phyloP scores from a whole-genome alignment of 1,140 invertebrate genomes.

The Brachionus manjavacas region DNA sequence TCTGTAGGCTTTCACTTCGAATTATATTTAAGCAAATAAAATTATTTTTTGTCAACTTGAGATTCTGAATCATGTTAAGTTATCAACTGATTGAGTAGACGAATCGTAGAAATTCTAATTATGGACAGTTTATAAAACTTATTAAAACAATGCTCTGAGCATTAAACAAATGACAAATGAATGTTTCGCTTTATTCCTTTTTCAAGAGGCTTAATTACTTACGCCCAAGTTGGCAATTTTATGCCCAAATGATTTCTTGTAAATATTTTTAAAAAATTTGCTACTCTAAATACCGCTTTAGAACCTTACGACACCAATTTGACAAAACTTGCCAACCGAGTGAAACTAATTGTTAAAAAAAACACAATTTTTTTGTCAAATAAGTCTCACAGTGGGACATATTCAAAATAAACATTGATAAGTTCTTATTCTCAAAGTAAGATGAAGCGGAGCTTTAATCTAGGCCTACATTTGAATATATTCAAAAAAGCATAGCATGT shows the following conservation, averaged over 20 bases:
- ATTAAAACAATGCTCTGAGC: conserved; percentile 21
- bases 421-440: not conserved
- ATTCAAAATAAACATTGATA: conserved; percentile 14
- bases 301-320: not conserved
- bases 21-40: conserved; percentile 13
- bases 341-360: conserved; percentile 26
- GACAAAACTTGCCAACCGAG: not conserved
- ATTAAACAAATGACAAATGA: not conserved
- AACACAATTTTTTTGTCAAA: not conserved
- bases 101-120: not conserved
- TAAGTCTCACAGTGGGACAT: not conserved
- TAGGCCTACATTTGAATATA: not conserved
- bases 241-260: not conserved
- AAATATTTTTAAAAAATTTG: conserved; percentile 3
- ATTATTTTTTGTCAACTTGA: conserved; percentile 14
- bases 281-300: not conserved
- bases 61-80: conserved; percentile 27
- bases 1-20: not conserved
- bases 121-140: not conserved
- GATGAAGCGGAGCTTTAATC: conserved; percentile 9
- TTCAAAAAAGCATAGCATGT: not conserved
- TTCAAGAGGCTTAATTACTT: conserved; percentile 16
- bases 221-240: not conserved
- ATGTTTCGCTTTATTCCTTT: conserved; percentile 6
- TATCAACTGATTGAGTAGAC: conserved; percentile 35